These are phyloP conservation scores for Peromyscus attwateri DNA, from an alignment of 2,797 vertebrate genomes.

Conservation along the genomic window DNA sequence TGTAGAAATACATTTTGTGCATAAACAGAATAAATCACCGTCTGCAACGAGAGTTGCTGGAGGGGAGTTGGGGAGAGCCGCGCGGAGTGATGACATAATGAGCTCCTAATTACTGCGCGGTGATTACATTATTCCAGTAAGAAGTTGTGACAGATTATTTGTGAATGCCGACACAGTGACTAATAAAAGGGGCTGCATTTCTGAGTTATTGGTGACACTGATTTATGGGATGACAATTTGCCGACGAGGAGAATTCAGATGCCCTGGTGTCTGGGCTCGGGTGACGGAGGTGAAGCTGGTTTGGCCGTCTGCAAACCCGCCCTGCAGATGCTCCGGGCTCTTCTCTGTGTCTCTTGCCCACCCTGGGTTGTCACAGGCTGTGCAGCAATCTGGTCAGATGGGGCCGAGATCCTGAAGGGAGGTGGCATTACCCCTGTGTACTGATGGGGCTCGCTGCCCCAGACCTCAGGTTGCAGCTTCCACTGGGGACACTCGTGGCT, in stretches of 20 bases:
- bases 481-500: background rate
- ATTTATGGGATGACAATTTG: background rate
- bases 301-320: background rate
- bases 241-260: background rate
- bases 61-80: background rate
- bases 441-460: background rate
- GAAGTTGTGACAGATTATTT: background rate
- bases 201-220: background rate
- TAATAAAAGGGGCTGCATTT: background rate
- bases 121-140: background rate
- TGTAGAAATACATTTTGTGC: background rate
- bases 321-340: background rate
- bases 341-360: background rate
- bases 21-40: background rate
- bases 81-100: background rate
- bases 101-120: background rate
- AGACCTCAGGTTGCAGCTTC: background rate
- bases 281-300: background rate
- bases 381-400: background rate
- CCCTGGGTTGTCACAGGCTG: background rate
- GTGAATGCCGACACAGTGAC: background rate
- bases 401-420: background rate
- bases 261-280: background rate
- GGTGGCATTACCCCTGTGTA: background rate
- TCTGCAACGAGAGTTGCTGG: rapidly evolving